These are phyloP conservation scores for Taphrorychus bicolor DNA, from an alignment of 2,888 invertebrate genomes.

Conservation along the genomic window DNA sequence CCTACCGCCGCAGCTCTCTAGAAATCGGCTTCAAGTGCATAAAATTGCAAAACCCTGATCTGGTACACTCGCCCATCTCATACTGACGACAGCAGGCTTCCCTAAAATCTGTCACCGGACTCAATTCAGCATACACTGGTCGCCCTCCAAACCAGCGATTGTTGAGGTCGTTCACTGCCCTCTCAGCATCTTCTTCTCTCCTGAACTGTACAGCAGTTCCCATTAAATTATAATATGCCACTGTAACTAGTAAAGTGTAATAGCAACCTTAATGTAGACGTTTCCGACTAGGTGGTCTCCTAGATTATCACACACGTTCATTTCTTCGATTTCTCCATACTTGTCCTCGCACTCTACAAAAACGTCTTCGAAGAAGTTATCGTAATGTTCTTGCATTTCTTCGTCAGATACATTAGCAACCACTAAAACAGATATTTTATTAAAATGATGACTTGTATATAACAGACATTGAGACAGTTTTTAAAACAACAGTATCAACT, in stretches of 20 bases:
- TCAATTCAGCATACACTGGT: slow-evolving; percentile 97
- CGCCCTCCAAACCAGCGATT: slow-evolving; percentile 99
- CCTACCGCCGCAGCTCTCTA: slow-evolving; percentile 84
- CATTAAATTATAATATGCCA: too few species aligned
- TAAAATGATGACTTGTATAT: too few species aligned
- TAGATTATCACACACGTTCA: slow-evolving; percentile 99
- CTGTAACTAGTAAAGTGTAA: too few species aligned
- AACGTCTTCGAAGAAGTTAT: slow-evolving; percentile 99
- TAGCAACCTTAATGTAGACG: slow-evolving; percentile 92
- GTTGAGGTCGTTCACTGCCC: slow-evolving; percentile 95
- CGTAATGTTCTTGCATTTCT: slow-evolving; percentile 99
- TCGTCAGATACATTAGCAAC: slow-evolving; percentile 95
- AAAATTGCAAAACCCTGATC: slow-evolving; percentile 99
- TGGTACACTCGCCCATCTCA: slow-evolving; percentile 98
- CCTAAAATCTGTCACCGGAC: slow-evolving; percentile 98
- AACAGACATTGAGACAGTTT: not conserved
- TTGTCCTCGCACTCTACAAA: slow-evolving; percentile 99
- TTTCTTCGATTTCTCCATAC: slow-evolving; percentile 99
- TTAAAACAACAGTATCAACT: not conserved
- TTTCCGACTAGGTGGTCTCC: slow-evolving; percentile 99
- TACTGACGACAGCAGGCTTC: slow-evolving; percentile 99
- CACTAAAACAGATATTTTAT: slow-evolving; percentile 65
- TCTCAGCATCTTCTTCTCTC: slow-evolving; percentile 97
- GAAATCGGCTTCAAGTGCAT: slow-evolving; percentile 99
- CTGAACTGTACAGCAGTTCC: slow-evolving; percentile 73